These are phyloP conservation scores for Eufriesea mexicana DNA, from an alignment of 1,140 invertebrate genomes.

Conservation along the genomic window DNA sequence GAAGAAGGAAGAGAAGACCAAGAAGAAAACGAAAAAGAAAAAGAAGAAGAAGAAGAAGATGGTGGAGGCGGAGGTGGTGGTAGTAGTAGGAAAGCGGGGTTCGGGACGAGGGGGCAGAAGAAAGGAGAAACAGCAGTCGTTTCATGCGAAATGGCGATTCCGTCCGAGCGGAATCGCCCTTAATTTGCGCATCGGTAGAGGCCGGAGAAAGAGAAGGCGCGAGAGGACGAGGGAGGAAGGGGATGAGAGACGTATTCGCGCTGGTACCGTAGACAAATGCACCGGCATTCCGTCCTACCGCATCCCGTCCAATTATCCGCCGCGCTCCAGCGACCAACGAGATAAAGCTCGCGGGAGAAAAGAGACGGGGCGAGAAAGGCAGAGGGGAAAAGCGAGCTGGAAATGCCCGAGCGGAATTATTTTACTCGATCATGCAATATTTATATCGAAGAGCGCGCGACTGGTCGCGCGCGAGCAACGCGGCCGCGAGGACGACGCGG, in stretches of 20 bases:
- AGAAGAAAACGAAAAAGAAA: background rate
- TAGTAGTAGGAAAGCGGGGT: background rate
- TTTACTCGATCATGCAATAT: conserved; percentile 60
- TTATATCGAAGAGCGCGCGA: conserved; percentile 42
- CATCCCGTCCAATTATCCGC: conserved; percentile 64
- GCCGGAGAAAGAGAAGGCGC: background rate
- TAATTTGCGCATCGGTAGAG: conserved; percentile 64
- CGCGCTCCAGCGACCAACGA: conserved; percentile 37
- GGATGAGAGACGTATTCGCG: conserved; percentile 43
- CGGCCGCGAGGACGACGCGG: background rate
- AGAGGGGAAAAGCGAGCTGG: background rate
- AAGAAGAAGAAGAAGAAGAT: background rate
- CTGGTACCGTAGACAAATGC: conserved; percentile 66
- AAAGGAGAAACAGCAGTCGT: conserved; percentile 45
- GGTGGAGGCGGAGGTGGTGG: background rate
- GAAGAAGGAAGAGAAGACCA: background rate
- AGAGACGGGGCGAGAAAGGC: background rate
- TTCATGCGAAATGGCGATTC: conserved; percentile 65
- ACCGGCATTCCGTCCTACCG: conserved; percentile 66
- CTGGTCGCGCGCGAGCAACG: conserved; percentile 3
- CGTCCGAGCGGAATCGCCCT: conserved; percentile 62
- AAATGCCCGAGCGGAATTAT: conserved; percentile 44
- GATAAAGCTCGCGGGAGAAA: conserved; percentile 39
- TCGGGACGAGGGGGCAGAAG: background rate
- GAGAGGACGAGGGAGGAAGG: background rate